phyloP scores from a whole-genome alignment of 2,888 invertebrate species.

The Melipona bicolor region DNA sequence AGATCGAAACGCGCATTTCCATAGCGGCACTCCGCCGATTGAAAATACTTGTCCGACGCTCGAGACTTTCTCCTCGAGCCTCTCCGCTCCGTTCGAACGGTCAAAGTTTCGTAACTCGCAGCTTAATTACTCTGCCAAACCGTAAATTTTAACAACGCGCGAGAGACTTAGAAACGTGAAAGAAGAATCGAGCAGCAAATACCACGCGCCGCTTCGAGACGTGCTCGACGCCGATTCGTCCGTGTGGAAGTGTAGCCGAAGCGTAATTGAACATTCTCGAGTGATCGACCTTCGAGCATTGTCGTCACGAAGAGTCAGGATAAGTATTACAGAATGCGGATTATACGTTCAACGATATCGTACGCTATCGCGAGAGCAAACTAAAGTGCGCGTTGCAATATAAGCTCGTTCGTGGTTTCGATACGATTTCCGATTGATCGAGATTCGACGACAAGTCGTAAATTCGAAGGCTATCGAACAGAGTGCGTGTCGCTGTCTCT shows the following conservation, averaged over 20 bases:
- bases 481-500: not conserved
- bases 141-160: not conserved
- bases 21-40: not conserved
- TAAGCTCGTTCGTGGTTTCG: not conserved
- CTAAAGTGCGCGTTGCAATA: slow-evolving; percentile 56
- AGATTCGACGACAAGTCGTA: not conserved
- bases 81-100: slow-evolving; percentile 15
- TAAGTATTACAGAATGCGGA: slow-evolving; percentile 12
- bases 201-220: not conserved
- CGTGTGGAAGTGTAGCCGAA: not conserved
- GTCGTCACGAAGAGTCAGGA: slow-evolving; percentile 17
- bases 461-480: not conserved
- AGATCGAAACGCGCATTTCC: not conserved
- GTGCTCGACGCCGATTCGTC: not conserved
- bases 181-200: not conserved
- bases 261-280: slow-evolving; percentile 7
- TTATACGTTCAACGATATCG: slow-evolving; percentile 9
- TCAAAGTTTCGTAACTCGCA: slow-evolving; percentile 21
- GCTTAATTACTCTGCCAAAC: slow-evolving; percentile 13
- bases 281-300: slow-evolving; percentile 9
- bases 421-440: slow-evolving; percentile 11
- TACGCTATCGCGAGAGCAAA: slow-evolving; percentile 63
- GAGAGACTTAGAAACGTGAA: not conserved
- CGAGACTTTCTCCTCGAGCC: slow-evolving; percentile 21
- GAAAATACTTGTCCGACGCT: slow-evolving; percentile 22